A percentile compares a stretch with the other conserved stretches of the same genome.
Conservation (phyloP, 2,797 vertebrate genomes). For the Chelmon rostratus region DNA sequence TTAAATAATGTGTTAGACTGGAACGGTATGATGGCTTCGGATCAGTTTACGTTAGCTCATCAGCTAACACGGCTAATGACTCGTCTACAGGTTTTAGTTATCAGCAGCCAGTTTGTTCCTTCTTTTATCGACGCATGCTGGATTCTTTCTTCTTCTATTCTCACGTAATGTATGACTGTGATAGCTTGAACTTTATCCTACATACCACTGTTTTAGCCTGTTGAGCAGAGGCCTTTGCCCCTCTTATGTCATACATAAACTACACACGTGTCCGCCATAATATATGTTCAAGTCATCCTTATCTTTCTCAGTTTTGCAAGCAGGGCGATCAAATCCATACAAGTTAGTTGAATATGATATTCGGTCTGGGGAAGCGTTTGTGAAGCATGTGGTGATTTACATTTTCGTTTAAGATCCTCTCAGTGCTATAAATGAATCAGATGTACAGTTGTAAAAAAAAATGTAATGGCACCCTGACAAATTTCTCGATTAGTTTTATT, state of each 20-base stretch:
- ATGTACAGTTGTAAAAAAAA: slow-evolving; percentile 52
- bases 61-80: slow-evolving; percentile 10
- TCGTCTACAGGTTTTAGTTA: slow-evolving; percentile 19
- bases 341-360: slow-evolving; percentile 23
- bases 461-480: slow-evolving; percentile 40
- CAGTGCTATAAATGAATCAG: slow-evolving; percentile 24
- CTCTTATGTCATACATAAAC: not conserved
- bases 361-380: slow-evolving; percentile 24
- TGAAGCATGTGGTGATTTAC: slow-evolving; percentile 23
- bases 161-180: slow-evolving; percentile 13
- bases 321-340: slow-evolving; percentile 37
- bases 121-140: slow-evolving; percentile 26
- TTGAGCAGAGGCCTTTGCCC: slow-evolving; percentile 37
- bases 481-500: slow-evolving; percentile 46
- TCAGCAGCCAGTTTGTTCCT: slow-evolving; percentile 8
- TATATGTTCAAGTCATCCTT: not conserved
- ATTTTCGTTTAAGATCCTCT: slow-evolving; percentile 27
- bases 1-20: slow-evolving; percentile 16
- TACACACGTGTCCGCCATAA: not conserved
- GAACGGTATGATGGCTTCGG: not conserved
- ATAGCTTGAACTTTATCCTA: slow-evolving; percentile 15
- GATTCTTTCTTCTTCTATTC: slow-evolving; percentile 17
- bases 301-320: slow-evolving; percentile 27
- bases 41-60: slow-evolving; percentile 1
- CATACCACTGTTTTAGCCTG: slow-evolving; percentile 34